Conservation (phyloP, 2,113 vertebrate genomes). For the Esox niger region DNA sequence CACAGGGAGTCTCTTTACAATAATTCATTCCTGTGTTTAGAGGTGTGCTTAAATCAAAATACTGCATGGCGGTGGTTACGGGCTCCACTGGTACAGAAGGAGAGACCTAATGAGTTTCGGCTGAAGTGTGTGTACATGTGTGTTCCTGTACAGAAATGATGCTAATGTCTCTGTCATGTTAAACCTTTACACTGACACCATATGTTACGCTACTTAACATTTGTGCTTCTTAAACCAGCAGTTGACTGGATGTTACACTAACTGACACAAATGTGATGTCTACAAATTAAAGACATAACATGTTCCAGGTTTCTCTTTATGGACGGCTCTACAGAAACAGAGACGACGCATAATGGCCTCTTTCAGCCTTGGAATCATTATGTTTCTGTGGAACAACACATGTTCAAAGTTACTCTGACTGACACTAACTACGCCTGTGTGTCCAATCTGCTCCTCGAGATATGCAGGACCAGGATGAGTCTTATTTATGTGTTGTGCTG, state of each 20-base stretch:
- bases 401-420: conserved; percentile 46
- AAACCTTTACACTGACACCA: too few species aligned
- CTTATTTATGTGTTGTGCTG: conserved; percentile 61
- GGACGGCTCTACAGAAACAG: neutral
- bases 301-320: neutral
- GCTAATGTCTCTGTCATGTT: too few species aligned
- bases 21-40: conserved; percentile 48
- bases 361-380: conserved; percentile 30
- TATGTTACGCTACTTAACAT: too few species aligned
- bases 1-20: conserved; percentile 45
- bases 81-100: too few species aligned
- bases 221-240: too few species aligned
- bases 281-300: too few species aligned
- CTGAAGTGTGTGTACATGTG: too few species aligned
- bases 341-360: conserved; percentile 11
- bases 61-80: too few species aligned
- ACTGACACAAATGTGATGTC: too few species aligned
- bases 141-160: too few species aligned
- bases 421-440: conserved; percentile 59
- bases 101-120: too few species aligned
- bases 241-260: too few species aligned
- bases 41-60: conserved; percentile 25
- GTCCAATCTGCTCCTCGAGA: conserved; percentile 53
- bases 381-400: conserved; percentile 37
- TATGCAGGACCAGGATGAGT: conserved; percentile 45